phyloP scores from a whole-genome alignment of 2,888 invertebrate species.

The Ceraclea dissimilis region DNA sequence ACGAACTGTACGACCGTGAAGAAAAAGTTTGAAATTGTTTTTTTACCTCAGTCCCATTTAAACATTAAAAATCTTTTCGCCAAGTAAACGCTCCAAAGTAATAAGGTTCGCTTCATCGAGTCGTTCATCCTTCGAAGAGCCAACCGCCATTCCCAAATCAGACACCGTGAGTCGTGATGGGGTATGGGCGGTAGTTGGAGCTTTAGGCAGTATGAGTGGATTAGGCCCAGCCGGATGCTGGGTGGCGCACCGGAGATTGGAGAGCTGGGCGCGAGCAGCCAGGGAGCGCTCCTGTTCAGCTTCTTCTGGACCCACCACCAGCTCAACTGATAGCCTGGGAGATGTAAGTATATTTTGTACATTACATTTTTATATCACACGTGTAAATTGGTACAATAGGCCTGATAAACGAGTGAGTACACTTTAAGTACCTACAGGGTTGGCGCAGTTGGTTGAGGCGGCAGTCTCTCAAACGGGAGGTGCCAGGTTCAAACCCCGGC shows the following conservation, averaged over 20 bases:
- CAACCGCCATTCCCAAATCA: neutral
- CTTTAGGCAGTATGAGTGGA: constrained; percentile 48
- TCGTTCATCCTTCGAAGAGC: constrained; percentile 6
- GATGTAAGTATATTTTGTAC: constrained; percentile 32
- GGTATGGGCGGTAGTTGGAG: constrained; percentile 23
- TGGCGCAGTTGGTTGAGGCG: neutral
- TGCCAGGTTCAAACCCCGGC: no score
- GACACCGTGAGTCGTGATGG: neutral
- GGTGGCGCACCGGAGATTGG: constrained; percentile 69
- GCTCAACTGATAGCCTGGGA: constrained; percentile 47
- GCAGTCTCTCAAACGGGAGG: neutral
- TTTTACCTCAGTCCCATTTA: no score
- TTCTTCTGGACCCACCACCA: constrained; percentile 50
- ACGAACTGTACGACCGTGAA: no score
- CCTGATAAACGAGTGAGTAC: neutral
- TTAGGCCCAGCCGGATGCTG: constrained; percentile 68
- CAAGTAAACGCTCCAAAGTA: neutral
- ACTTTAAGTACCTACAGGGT: neutral
- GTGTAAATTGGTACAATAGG: neutral
- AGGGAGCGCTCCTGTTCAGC: constrained; percentile 56
- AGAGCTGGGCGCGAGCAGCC: constrained; percentile 70
- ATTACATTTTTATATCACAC: neutral
- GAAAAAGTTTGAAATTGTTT: no score
- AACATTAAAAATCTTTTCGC: neutral
- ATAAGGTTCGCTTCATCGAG: neutral